Evolutionary conservation across 2,113 vertebrate species (phyloP).

Genomic region (Campylomormyrus tamandua): DNA sequence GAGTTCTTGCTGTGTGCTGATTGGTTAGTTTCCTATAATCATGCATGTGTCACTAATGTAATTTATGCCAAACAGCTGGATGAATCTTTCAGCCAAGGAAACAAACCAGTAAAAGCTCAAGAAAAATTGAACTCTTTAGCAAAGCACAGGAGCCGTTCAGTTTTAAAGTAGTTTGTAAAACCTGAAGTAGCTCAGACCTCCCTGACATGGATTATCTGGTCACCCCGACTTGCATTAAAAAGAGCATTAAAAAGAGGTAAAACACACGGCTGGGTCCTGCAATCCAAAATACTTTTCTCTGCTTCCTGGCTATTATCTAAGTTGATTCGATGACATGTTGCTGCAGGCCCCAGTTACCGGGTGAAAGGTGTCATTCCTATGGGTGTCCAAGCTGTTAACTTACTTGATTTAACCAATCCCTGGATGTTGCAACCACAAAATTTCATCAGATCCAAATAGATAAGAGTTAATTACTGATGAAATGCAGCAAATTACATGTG

Average conservation of each 20-base stretch:
- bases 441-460: neutral
- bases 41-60: neutral
- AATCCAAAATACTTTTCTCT: neutral
- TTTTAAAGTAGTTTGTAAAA: neutral
- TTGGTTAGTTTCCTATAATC: neutral
- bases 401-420: neutral
- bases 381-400: neutral
- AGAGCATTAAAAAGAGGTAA: too few relatives aligned
- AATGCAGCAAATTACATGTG: neutral
- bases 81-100: neutral
- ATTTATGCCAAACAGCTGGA: neutral
- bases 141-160: neutral
- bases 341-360: neutral
- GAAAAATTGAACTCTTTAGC: neutral
- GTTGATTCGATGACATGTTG: neutral
- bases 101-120: neutral
- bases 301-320: neutral
- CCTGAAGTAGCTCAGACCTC: neutral
- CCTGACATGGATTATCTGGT: neutral
- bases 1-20: neutral
- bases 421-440: neutral
- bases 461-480: neutral
- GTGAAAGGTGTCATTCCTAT: neutral
- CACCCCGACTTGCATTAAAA: neutral
- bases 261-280: too few relatives aligned